A percentile compares a stretch with the other conserved stretches of the same genome.
Evolutionary conservation across 2,888 invertebrate species (phyloP).

Genomic region (Trilocha varians): DNA sequence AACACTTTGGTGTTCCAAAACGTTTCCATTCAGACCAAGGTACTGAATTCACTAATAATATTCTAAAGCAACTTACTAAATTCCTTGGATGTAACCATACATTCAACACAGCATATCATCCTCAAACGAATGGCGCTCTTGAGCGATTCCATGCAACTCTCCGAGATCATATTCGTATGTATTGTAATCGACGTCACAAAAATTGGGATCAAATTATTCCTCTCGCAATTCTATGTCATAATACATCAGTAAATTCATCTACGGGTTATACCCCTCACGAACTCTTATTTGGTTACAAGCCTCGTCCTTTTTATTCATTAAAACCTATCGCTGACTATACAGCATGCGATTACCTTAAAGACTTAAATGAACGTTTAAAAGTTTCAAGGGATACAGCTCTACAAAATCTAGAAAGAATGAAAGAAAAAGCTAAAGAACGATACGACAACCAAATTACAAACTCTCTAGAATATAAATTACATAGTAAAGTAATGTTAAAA

Average conservation of each 20-base stretch:
- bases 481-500: constrained; percentile 18
- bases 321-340: constrained; percentile 19
- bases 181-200: constrained; percentile 14
- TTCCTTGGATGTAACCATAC: constrained; percentile 23
- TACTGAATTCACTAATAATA: constrained; percentile 23
- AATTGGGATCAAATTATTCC: constrained; percentile 29
- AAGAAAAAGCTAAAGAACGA: constrained; percentile 25
- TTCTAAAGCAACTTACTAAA: constrained; percentile 26
- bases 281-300: constrained; percentile 27
- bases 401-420: constrained; percentile 18
- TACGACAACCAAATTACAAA: constrained; percentile 23
- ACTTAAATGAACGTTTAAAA: constrained; percentile 22
- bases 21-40: constrained; percentile 31
- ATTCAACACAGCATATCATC: constrained; percentile 25
- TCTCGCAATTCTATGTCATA: constrained; percentile 28
- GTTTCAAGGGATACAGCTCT: constrained; percentile 19
- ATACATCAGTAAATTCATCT: constrained; percentile 23
- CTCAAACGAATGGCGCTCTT: constrained; percentile 25
- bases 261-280: constrained; percentile 24
- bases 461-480: constrained; percentile 15
- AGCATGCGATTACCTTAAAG: constrained; percentile 20
- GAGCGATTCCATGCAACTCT: constrained; percentile 28
- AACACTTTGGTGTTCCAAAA: constrained; percentile 28
- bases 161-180: constrained; percentile 25
- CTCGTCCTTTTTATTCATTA: constrained; percentile 19